A percentile compares a stretch with the other conserved stretches of the same genome.
Evolutionary conservation across 2,113 vertebrate genomes (phyloP).

Genomic region (Psittacula cyanocephala): DNA sequence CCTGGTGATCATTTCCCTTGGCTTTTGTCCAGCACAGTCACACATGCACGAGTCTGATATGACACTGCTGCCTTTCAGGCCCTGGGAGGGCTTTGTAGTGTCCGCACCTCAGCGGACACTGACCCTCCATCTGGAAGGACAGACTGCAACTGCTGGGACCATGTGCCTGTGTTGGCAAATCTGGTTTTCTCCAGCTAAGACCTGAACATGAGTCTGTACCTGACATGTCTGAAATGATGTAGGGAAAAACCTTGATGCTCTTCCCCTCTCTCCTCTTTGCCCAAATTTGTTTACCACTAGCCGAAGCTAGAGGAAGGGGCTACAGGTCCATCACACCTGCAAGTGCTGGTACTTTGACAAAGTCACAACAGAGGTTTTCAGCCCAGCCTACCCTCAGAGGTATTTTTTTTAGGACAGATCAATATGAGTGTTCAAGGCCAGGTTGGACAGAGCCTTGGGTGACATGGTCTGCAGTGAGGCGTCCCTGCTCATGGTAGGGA

Average conservation of each 20-base stretch:
- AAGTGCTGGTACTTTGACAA: neutral
- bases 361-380: neutral
- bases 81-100: neutral
- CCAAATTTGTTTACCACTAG: neutral
- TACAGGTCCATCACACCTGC: neutral
- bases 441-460: neutral
- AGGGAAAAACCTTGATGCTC: neutral
- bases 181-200: neutral
- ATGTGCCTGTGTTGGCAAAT: neutral
- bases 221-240: neutral
- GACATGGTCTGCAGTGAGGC: neutral
- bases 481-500: too few relatives aligned
- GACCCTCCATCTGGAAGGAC: neutral
- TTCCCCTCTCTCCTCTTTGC: neutral
- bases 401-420: neutral
- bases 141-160: neutral
- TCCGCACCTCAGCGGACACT: neutral
- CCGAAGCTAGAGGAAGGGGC: neutral
- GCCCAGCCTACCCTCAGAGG: neutral
- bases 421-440: neutral
- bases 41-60: neutral
- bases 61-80: neutral
- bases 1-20: neutral
- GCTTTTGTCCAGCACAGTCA: neutral
- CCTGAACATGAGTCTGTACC: neutral